phyloP scores from a whole-genome alignment of 2,888 invertebrate species.

The Argyra leucocephala region DNA sequence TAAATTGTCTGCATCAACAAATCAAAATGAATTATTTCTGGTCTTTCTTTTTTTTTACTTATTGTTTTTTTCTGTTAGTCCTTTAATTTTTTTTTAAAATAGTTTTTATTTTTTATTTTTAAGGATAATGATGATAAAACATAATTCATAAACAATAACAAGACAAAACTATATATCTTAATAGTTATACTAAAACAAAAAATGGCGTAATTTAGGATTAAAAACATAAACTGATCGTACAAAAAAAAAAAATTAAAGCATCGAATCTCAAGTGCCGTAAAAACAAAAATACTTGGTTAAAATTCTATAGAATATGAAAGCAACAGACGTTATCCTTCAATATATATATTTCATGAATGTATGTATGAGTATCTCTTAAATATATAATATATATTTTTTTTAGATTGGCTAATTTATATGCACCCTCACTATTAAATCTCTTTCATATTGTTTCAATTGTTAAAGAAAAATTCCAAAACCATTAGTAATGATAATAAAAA shows the following conservation, averaged over 20 bases:
- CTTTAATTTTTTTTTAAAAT: background rate
- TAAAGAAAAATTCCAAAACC: background rate
- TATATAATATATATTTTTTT: background rate
- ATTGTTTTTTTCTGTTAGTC: background rate
- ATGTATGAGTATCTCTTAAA: no score
- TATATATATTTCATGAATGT: background rate
- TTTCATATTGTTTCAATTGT: background rate
- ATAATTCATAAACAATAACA: background rate
- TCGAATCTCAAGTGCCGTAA: no score
- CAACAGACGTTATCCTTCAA: conserved; percentile 1
- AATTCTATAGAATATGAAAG: background rate
- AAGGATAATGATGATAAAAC: background rate
- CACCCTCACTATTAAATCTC: background rate
- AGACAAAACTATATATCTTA: background rate
- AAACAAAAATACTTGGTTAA: no score
- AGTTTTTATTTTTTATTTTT: background rate
- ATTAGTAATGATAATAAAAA: background rate
- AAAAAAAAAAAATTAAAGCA: background rate
- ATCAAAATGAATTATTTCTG: background rate
- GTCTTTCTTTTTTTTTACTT: background rate
- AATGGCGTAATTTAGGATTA: background rate
- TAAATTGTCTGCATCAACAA: background rate
- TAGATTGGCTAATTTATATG: background rate
- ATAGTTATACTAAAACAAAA: background rate
- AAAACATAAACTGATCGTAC: background rate